These are phyloP conservation scores for Spheniscus humboldti DNA, from an alignment of 2,797 vertebrate species.

Conservation along the genomic window DNA sequence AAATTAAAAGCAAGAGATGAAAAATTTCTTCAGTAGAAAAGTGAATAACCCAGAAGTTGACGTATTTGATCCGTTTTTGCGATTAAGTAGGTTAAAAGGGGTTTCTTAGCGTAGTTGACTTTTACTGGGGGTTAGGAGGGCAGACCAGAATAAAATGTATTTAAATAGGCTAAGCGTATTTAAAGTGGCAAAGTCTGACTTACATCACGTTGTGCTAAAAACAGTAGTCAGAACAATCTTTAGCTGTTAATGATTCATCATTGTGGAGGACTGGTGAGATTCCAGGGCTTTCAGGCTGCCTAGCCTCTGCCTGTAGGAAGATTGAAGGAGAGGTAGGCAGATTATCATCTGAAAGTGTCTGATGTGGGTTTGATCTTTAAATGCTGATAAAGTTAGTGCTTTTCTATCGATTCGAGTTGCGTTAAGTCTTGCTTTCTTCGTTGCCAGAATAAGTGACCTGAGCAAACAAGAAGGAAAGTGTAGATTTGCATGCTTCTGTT, in stretches of 20 bases:
- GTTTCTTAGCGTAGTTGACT: neutral
- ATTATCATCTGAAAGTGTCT: slow-evolving; percentile 6
- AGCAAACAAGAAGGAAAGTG: neutral
- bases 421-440: neutral
- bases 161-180: slow-evolving; percentile 23
- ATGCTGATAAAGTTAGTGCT: neutral
- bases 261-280: neutral
- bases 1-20: neutral
- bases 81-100: neutral
- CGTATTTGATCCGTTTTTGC: neutral
- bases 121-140: neutral
- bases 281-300: neutral
- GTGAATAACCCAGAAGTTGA: neutral
- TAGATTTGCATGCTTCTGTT: neutral
- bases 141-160: neutral
- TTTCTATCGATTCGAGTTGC: neutral
- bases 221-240: slow-evolving; percentile 8
- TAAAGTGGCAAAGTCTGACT: neutral
- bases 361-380: neutral
- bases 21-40: neutral
- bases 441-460: neutral
- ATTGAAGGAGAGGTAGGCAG: neutral
- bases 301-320: neutral
- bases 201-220: slow-evolving; percentile 1
- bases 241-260: slow-evolving; percentile 38